These are phyloP conservation scores for Tetramorium alpestre DNA, from an alignment of 1,140 invertebrate species.

Conservation along the genomic window DNA sequence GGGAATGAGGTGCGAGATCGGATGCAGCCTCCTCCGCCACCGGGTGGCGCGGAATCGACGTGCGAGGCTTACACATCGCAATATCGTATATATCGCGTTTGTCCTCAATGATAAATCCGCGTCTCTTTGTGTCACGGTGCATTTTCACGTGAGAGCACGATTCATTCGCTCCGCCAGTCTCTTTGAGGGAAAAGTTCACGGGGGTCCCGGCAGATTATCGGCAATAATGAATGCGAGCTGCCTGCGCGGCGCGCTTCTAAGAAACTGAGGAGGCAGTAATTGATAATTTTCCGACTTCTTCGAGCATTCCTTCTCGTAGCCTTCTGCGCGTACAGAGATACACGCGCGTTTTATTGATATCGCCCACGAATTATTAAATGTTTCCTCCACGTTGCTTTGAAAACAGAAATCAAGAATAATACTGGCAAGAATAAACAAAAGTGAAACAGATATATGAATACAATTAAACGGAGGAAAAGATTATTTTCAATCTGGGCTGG, in stretches of 20 bases:
- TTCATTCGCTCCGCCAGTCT: slow-evolving; percentile 34
- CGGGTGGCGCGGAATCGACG: background rate
- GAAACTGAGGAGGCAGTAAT: slow-evolving; percentile 18
- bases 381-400: background rate
- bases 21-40: background rate
- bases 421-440: background rate
- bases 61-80: background rate
- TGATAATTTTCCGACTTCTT: slow-evolving; percentile 35
- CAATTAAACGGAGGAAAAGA: too few species aligned
- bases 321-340: background rate
- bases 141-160: slow-evolving; percentile 11
- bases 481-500: too few species aligned
- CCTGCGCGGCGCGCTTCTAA: background rate
- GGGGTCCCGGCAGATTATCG: slow-evolving; percentile 33
- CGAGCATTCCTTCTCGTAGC: background rate
- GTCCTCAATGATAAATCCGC: slow-evolving; percentile 39
- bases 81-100: background rate
- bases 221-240: slow-evolving; percentile 31
- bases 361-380: background rate
- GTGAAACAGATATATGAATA: too few species aligned
- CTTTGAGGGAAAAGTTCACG: slow-evolving; percentile 49
- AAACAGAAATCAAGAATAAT: background rate
- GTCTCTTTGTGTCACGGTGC: background rate
- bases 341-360: background rate
- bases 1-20: background rate